These are phyloP conservation scores for Melanostigma gelatinosum DNA, from an alignment of 2,113 vertebrate genomes.

Conservation along the genomic window DNA sequence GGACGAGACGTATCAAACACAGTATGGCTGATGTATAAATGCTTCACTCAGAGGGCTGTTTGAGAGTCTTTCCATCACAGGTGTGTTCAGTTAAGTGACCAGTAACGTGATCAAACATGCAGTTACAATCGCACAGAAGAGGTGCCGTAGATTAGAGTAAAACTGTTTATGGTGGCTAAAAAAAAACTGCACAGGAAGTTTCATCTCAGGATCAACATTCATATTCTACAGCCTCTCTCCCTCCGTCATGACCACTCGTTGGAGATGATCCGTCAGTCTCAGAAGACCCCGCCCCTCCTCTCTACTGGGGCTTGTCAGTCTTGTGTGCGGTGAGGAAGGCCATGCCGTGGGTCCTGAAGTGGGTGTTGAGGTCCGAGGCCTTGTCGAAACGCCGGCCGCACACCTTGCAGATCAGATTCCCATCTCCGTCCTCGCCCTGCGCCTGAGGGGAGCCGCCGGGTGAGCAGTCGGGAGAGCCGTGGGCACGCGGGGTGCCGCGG, in stretches of 20 bases:
- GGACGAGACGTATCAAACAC: slow-evolving; percentile 39
- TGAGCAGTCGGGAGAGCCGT: slow-evolving; percentile 65
- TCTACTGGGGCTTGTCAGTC: slow-evolving; percentile 82
- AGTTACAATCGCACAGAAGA: slow-evolving; percentile 69
- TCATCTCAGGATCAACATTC: slow-evolving; percentile 65
- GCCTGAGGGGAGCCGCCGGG: slow-evolving; percentile 58
- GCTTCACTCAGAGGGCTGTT: slow-evolving; percentile 42
- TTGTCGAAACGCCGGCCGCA: slow-evolving; percentile 90
- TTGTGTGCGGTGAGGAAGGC: slow-evolving; percentile 94
- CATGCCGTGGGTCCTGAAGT: slow-evolving; percentile 97
- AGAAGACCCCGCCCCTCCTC: not conserved
- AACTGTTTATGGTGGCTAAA: slow-evolving; percentile 59
- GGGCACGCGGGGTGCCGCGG: slow-evolving; percentile 27
- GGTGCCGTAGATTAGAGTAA: slow-evolving; percentile 51
- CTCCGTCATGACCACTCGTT: not conserved
- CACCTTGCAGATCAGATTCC: slow-evolving; percentile 85
- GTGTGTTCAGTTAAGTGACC: slow-evolving; percentile 60
- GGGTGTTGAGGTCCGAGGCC: slow-evolving; percentile 92
- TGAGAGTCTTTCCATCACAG: slow-evolving; percentile 43
- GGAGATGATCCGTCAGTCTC: slow-evolving; percentile 3
- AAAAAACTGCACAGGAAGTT: slow-evolving; percentile 66
- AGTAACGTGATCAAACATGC: slow-evolving; percentile 71
- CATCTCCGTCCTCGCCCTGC: slow-evolving; percentile 75
- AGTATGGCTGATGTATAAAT: slow-evolving; percentile 59
- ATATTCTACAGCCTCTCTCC: slow-evolving; percentile 50